A percentile compares a stretch with the other conserved stretches of the same genome.
phyloP scores from a whole-genome alignment of 2,113 vertebrate genomes.

The Nothobranchius kuhntae region DNA sequence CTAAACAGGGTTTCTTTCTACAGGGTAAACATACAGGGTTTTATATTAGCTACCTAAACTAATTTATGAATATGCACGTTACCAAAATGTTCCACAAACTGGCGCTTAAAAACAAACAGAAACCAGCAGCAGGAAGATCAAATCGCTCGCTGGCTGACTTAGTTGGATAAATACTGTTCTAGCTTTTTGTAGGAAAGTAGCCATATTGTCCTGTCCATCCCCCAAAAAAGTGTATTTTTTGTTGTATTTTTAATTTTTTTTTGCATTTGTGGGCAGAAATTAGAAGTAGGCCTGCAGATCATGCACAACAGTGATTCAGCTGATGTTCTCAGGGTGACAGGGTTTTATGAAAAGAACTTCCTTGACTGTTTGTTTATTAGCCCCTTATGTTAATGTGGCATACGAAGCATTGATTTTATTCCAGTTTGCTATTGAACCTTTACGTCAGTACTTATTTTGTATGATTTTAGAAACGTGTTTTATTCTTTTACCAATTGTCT shows the following conservation, averaged over 20 bases:
- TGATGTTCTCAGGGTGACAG: constrained; percentile 72
- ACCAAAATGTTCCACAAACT: constrained; percentile 59
- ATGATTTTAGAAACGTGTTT: constrained; percentile 57
- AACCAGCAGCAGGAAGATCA: constrained; percentile 11
- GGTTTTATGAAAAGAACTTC: constrained; percentile 49
- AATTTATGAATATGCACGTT: constrained; percentile 65
- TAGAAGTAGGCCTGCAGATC: constrained; percentile 1
- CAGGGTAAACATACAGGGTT: constrained; percentile 60
- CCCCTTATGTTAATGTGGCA: constrained; percentile 12
- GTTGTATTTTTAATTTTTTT: neutral
- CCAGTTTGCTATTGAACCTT: constrained; percentile 37
- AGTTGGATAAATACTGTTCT: constrained; percentile 18
- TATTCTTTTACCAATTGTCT: constrained; percentile 52
- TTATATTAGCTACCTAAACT: constrained; percentile 37
- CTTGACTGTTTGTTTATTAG: constrained; percentile 5
- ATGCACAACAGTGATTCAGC: constrained; percentile 33
- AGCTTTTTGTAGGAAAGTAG: constrained; percentile 52
- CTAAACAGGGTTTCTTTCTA: constrained; percentile 71
- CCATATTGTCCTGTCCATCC: constrained; percentile 37
- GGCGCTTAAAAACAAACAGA: constrained; percentile 24
- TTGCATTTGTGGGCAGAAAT: constrained; percentile 3
- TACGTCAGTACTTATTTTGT: constrained; percentile 66
- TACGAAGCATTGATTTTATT: constrained; percentile 31
- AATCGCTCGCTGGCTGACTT: constrained; percentile 8
- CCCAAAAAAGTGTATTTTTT: neutral